Percentiles rank a stretch among this genome's conserved stretches.
These are phyloP conservation scores for Hippocampus guttulatus DNA, from an alignment of 2,113 vertebrate genomes.

Conservation along the genomic window DNA sequence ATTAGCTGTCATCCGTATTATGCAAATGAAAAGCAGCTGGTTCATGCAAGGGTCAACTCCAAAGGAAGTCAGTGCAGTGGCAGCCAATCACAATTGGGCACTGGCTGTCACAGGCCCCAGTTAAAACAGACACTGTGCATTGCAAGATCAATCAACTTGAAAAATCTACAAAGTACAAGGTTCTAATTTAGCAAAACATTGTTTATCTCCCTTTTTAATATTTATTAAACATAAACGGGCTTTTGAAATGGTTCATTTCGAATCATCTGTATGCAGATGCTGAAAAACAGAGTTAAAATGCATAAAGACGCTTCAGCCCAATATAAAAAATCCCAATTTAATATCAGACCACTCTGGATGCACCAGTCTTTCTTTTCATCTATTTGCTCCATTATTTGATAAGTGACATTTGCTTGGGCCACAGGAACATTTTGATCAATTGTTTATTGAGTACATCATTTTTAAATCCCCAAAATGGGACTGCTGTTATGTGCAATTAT, in stretches of 20 bases:
- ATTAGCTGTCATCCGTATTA: conserved; percentile 62
- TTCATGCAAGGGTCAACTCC: conserved; percentile 60
- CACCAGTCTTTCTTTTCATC: too few species aligned
- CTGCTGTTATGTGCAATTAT: background rate
- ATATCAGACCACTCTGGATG: too few species aligned
- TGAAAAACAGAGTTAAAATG: background rate
- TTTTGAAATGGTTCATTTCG: background rate
- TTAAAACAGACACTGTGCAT: conserved; percentile 15
- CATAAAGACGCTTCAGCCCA: background rate
- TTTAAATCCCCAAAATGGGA: too few species aligned
- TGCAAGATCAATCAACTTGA: background rate
- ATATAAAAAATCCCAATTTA: too few species aligned
- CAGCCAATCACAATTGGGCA: conserved; percentile 36
- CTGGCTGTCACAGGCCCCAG: conserved; percentile 26
- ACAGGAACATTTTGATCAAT: too few species aligned
- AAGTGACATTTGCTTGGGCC: too few species aligned
- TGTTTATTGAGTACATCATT: too few species aligned
- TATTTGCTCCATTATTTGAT: too few species aligned
- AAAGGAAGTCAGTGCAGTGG: conserved; percentile 48
- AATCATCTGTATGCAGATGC: background rate
- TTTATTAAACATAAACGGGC: background rate
- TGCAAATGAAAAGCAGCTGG: conserved; percentile 61
- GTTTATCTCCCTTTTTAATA: background rate
- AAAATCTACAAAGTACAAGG: background rate
- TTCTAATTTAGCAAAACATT: background rate